A percentile compares a stretch with the other conserved stretches of the same genome.
These are phyloP conservation scores for Hydrotaea cyrtoneurina DNA, from an alignment of 2,888 invertebrate genomes.

Conservation along the genomic window DNA sequence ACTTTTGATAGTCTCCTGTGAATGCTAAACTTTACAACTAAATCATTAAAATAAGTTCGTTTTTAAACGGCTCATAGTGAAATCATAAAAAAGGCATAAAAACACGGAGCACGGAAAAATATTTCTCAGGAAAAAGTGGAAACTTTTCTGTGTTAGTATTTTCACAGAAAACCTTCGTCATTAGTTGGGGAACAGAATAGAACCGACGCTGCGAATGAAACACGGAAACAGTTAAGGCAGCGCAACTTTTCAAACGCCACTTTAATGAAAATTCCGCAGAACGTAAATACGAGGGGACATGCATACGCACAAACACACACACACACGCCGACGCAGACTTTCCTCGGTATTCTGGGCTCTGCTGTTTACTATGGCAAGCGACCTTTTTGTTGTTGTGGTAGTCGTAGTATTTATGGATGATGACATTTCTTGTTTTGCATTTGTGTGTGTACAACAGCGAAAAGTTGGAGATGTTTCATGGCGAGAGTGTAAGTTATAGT, in stretches of 20 bases:
- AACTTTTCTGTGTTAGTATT: constrained; percentile 42
- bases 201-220: constrained; percentile 49
- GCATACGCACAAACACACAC: constrained; percentile 40
- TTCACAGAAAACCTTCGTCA: constrained; percentile 4
- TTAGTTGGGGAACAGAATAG: constrained; percentile 28
- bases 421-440: constrained; percentile 66
- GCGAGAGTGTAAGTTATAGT: constrained; percentile 58
- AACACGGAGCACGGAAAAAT: constrained; percentile 8
- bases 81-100: constrained; percentile 28
- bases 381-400: constrained; percentile 9
- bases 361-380: constrained; percentile 10
- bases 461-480: constrained; percentile 61
- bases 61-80: constrained; percentile 48
- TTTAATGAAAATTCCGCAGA: constrained; percentile 64
- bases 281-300: constrained; percentile 57
- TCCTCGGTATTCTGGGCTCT: constrained; percentile 17
- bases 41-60: constrained; percentile 62
- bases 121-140: constrained; percentile 36
- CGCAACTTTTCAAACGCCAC: constrained; percentile 66
- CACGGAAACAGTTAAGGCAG: constrained; percentile 66
- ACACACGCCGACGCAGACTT: constrained; percentile 30
- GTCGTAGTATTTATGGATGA: constrained; percentile 44
- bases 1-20: constrained; percentile 55
- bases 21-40: constrained; percentile 64
- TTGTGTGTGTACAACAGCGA: constrained; percentile 34